phyloP scores from a whole-genome alignment of 2,797 vertebrate genomes.

The Urophycis tenuis region DNA sequence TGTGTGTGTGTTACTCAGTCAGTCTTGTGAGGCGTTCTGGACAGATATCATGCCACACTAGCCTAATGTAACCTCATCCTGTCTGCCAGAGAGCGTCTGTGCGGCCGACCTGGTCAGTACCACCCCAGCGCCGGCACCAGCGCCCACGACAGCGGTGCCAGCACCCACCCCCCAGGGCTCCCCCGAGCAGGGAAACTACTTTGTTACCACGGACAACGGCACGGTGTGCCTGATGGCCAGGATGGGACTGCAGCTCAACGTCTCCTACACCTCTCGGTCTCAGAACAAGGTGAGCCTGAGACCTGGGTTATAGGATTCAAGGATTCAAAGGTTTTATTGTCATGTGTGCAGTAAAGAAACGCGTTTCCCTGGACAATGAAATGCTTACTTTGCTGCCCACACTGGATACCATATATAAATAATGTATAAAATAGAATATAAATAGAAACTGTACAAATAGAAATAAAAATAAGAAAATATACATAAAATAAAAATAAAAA shows the following conservation, averaged over 20 bases:
- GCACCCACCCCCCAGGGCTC: slow-evolving; percentile 45
- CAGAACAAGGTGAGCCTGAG: slow-evolving; percentile 64
- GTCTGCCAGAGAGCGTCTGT: slow-evolving; percentile 75
- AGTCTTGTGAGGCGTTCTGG: too few species aligned
- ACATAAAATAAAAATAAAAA: too few species aligned
- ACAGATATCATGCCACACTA: background rate
- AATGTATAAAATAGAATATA: too few species aligned
- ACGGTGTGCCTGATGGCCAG: slow-evolving; percentile 68
- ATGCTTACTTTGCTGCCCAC: too few species aligned
- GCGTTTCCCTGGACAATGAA: too few species aligned
- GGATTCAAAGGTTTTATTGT: too few species aligned
- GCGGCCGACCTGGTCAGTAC: slow-evolving; percentile 63
- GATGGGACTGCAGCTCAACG: slow-evolving; percentile 84
- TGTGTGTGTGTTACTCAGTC: too few species aligned
- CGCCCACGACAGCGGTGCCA: slow-evolving; percentile 39
- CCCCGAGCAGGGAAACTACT: slow-evolving; percentile 69
- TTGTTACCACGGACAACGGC: slow-evolving; percentile 57
- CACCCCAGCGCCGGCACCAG: slow-evolving; percentile 42
- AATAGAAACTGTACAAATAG: too few species aligned
- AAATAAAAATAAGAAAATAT: too few species aligned
- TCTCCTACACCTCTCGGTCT: slow-evolving; percentile 70
- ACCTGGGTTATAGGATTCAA: too few species aligned
- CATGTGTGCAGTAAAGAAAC: too few species aligned
- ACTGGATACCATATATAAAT: too few species aligned
- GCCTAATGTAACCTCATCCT: background rate